Evolutionary conservation across 2,888 invertebrate species (phyloP).

Genomic region (Asteroscopus sphinx): DNA sequence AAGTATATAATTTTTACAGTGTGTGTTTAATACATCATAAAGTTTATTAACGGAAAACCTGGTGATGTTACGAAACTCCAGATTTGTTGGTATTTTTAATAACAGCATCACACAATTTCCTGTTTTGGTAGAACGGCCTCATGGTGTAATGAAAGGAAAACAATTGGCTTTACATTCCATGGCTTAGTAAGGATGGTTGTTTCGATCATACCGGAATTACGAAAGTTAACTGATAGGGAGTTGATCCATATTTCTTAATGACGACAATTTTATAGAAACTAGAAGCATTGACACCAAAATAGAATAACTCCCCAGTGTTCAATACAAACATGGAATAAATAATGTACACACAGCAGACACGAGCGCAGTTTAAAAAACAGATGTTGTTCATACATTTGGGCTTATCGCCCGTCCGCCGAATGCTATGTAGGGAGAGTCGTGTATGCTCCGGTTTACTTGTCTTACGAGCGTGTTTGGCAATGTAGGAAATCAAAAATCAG

Average conservation of each 20-base stretch:
- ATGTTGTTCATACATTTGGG: conserved; percentile 69
- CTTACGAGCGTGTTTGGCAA: conserved; percentile 63
- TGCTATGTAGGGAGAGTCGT: conserved; percentile 52
- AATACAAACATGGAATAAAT: conserved; percentile 67
- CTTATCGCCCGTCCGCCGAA: conserved; percentile 55
- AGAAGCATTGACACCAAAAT: conserved; percentile 70
- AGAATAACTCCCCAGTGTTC: conserved; percentile 65
- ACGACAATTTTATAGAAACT: conserved; percentile 64
- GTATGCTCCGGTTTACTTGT: conserved; percentile 56
- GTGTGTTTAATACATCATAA: conserved; percentile 55
- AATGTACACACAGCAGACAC: conserved; percentile 51
- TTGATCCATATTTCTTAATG: conserved; percentile 25
- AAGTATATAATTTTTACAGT: conserved; percentile 36
- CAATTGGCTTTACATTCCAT: conserved; percentile 31
- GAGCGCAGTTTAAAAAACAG: conserved; percentile 74
- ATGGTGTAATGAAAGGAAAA: conserved; percentile 29
- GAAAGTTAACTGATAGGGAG: conserved; percentile 25
- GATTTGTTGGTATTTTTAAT: conserved; percentile 25
- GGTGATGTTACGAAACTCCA: conserved; percentile 24
- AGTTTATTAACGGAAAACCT: conserved; percentile 53
- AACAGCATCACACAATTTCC: conserved; percentile 35
- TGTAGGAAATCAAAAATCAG: conserved; percentile 55
- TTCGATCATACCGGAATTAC: conserved; percentile 31
- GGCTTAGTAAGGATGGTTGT: conserved; percentile 46
- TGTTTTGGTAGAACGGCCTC: conserved; percentile 10